These are phyloP conservation scores for Apostichopus japonicus DNA, from an alignment of 35 echinoderm and acorn worm species.

Conservation along the genomic window DNA sequence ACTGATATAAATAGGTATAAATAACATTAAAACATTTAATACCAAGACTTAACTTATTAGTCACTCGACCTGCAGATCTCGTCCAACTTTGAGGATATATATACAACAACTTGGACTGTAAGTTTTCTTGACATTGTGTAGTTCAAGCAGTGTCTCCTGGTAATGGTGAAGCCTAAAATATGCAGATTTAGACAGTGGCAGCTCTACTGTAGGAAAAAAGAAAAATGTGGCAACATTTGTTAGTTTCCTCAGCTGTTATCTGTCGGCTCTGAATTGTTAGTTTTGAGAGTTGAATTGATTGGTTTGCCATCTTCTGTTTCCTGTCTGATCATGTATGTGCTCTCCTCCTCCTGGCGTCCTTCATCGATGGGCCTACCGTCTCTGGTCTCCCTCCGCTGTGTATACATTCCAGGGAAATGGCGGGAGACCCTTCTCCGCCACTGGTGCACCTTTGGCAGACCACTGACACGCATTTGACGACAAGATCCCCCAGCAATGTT, in stretches of 20 bases:
- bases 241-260: neutral
- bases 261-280: neutral
- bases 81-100: too few species aligned
- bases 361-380: neutral
- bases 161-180: too few species aligned
- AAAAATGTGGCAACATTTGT: too few species aligned
- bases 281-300: neutral
- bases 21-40: too few species aligned
- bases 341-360: neutral
- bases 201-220: too few species aligned
- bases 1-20: too few species aligned
- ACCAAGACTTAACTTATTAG: too few species aligned
- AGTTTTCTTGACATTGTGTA: too few species aligned
- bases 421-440: neutral
- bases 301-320: slow-evolving; percentile 28
- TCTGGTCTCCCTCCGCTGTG: neutral
- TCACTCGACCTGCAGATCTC: too few species aligned
- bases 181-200: too few species aligned
- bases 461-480: neutral
- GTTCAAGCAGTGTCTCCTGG: too few species aligned
- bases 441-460: neutral
- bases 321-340: neutral
- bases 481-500: neutral
- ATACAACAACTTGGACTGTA: too few species aligned
- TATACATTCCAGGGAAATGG: neutral